Conservation (phyloP, 2,888 invertebrate genomes). For the Spatulosminthurus flaviceps region DNA sequence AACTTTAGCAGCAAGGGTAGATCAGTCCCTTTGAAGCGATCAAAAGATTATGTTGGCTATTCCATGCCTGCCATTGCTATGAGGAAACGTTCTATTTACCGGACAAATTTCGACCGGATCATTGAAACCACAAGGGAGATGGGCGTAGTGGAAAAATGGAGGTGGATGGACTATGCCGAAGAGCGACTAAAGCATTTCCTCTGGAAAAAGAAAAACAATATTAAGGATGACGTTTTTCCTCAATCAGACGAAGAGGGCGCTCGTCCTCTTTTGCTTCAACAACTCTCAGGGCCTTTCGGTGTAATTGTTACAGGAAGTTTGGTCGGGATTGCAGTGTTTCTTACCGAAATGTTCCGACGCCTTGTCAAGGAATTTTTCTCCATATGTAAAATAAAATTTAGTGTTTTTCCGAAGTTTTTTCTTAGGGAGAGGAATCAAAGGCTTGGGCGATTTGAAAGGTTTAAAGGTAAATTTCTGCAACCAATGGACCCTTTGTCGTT, state of each 20-base stretch:
- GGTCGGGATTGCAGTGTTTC: neutral
- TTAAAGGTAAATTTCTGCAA: no score
- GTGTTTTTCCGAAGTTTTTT: no score
- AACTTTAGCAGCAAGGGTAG: constrained; percentile 46
- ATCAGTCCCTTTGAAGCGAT: constrained; percentile 21
- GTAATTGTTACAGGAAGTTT: neutral
- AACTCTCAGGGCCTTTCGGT: neutral
- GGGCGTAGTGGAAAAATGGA: constrained; percentile 48
- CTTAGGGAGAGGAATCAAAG: no score
- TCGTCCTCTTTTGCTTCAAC: neutral
- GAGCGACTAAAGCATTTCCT: neutral
- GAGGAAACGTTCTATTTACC: constrained; percentile 38
- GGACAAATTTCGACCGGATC: constrained; percentile 43
- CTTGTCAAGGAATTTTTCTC: no score
- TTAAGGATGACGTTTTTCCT: neutral
- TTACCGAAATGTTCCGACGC: no score
- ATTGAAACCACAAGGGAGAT: constrained; percentile 43
- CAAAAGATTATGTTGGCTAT: constrained; percentile 35
- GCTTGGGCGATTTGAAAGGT: no score
- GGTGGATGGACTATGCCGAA: constrained; percentile 42
- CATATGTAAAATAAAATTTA: no score
- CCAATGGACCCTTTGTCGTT: no score
- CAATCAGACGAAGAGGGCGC: neutral
- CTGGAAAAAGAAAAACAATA: neutral
- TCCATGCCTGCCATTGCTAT: constrained; percentile 41